A percentile compares a stretch with the other conserved stretches of the same genome.
Conservation (phyloP, 2,797 vertebrate genomes). For the Kryptopterus vitreolus region DNA sequence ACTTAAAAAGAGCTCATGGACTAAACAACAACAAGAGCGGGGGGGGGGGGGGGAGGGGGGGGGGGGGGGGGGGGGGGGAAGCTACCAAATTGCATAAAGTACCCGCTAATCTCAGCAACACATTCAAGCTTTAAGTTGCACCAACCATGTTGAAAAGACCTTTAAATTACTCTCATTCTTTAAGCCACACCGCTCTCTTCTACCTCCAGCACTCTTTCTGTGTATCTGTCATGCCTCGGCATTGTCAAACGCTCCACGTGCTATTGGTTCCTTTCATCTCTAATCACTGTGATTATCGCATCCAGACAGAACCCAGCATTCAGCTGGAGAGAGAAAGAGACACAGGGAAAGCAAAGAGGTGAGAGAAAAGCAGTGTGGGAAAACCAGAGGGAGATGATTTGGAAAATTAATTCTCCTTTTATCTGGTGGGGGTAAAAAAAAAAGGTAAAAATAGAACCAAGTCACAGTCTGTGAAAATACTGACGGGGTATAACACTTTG, state of each 20-base stretch:
- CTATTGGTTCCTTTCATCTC: constrained; percentile 37
- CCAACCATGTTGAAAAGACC: background rate
- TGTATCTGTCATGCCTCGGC: constrained; percentile 10
- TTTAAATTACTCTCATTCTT: constrained; percentile 40
- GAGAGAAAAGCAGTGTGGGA: background rate
- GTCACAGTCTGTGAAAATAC: constrained; percentile 49
- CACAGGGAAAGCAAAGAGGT: background rate
- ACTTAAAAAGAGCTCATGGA: constrained; percentile 7
- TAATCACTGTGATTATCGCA: constrained; percentile 50
- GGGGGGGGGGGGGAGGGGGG: too few species aligned
- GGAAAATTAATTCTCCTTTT: constrained; percentile 14
- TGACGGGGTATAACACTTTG: constrained; percentile 46
- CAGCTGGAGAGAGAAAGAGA: constrained; percentile 22
- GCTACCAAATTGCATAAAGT: background rate
- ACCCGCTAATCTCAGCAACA: constrained; percentile 13
- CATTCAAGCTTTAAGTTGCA: constrained; percentile 18
- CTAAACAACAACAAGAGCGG: background rate
- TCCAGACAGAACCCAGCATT: constrained; percentile 22
- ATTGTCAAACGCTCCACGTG: constrained; percentile 40
- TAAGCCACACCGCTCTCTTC: constrained; percentile 37
- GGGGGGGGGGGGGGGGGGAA: background rate
- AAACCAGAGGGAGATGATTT: constrained; percentile 49
- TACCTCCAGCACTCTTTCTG: constrained; percentile 6
- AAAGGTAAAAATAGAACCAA: constrained; percentile 40
- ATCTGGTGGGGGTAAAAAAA: background rate